Evolutionary conservation across 2,113 vertebrate genomes (phyloP).

Genomic region (Aegotheles bennettii): DNA sequence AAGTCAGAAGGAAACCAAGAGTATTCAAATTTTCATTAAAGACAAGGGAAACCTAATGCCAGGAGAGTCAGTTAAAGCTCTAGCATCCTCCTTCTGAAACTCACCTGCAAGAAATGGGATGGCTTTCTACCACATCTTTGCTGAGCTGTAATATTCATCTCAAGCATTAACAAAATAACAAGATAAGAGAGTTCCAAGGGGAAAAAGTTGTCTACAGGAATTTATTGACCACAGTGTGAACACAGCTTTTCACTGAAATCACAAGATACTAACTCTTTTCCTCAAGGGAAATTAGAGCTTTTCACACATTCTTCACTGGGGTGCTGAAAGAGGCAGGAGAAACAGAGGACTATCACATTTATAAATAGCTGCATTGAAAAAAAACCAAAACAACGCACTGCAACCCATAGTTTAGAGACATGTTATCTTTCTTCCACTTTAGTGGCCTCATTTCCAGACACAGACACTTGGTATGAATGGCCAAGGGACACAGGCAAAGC

Average conservation of each 20-base stretch:
- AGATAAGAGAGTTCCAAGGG: not conserved
- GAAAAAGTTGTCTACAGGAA: not conserved
- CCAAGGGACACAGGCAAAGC: not conserved
- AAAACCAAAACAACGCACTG: not conserved
- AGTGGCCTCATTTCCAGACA: not conserved
- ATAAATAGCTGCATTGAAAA: conserved; percentile 38
- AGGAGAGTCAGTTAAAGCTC: not conserved
- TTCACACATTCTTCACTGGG: conserved; percentile 42
- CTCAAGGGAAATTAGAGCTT: conserved; percentile 61
- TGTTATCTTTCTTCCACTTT: not conserved
- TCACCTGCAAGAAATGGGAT: not conserved
- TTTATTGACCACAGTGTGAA: conserved; percentile 3
- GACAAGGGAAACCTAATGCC: not conserved
- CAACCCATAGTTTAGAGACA: not conserved
- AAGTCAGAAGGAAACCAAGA: conserved; percentile 34
- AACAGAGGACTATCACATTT: conserved; percentile 44
- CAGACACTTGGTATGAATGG: accelerated
- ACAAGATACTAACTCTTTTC: conserved; percentile 15
- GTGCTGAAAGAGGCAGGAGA: conserved; percentile 37
- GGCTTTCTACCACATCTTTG: not conserved
- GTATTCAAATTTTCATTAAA: not conserved
- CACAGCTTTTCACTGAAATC: conserved; percentile 27
- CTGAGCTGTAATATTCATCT: not conserved
- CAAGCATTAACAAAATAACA: not conserved
- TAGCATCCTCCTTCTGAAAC: not conserved